Evolutionary conservation across 2,797 vertebrate species (phyloP).

Genomic region (Psittacula echo): DNA sequence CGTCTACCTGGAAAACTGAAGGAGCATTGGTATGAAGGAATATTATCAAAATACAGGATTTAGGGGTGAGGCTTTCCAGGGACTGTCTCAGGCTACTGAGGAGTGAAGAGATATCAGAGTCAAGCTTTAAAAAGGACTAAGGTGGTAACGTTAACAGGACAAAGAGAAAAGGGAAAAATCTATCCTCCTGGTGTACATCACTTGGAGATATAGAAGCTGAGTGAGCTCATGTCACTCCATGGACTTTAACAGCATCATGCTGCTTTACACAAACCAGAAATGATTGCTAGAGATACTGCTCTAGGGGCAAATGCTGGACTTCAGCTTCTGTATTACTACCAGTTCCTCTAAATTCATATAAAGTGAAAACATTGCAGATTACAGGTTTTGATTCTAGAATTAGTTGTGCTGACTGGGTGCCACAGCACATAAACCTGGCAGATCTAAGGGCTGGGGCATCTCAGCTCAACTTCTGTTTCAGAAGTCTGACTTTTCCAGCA

Average conservation of each 20-base stretch:
- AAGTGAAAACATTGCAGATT: not conserved
- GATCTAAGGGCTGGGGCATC: not conserved
- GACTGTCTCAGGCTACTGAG: not conserved
- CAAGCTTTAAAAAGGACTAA: not conserved
- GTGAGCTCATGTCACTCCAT: not conserved
- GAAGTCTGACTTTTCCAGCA: not conserved
- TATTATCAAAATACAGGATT: not conserved
- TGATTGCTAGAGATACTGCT: not conserved
- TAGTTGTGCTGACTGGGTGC: not conserved
- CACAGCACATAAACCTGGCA: not conserved
- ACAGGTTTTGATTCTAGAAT: not conserved
- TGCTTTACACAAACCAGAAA: not conserved
- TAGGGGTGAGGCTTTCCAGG: not conserved
- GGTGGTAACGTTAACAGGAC: not conserved
- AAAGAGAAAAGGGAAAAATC: not conserved
- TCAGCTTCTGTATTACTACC: not conserved
- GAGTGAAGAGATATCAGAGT: not conserved
- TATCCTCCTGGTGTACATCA: not conserved
- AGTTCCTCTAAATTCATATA: not conserved
- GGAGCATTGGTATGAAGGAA: not conserved
- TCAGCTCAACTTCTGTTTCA: not conserved
- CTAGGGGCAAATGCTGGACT: too few species aligned
- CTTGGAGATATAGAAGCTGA: not conserved
- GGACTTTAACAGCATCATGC: not conserved
- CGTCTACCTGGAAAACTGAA: not conserved